These are phyloP conservation scores for Edolisoma coerulescens DNA, from an alignment of 2,113 vertebrate genomes.

Conservation along the genomic window DNA sequence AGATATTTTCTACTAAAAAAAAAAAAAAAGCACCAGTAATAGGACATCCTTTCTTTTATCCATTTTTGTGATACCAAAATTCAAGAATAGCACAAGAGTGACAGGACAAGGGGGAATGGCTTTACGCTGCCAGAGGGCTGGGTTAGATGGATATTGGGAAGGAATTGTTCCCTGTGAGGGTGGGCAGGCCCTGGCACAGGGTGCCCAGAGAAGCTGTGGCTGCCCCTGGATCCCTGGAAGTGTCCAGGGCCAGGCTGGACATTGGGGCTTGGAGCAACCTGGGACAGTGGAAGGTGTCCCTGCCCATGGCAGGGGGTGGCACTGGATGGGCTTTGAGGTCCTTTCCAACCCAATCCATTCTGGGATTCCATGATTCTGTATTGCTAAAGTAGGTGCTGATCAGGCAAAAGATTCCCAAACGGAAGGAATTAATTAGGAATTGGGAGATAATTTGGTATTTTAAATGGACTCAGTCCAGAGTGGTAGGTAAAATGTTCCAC, in stretches of 20 bases:
- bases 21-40: neutral
- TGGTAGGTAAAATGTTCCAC: neutral
- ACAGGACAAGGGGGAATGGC: neutral
- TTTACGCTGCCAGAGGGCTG: neutral
- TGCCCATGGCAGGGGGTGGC: neutral
- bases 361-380: neutral
- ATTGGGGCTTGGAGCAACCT: accelerated
- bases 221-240: neutral
- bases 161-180: accelerated
- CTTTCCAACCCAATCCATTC: neutral
- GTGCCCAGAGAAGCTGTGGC: neutral
- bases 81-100: neutral
- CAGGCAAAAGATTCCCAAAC: neutral
- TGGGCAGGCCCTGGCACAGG: neutral
- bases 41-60: neutral
- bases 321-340: accelerated
- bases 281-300: accelerated
- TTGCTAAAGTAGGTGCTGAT: neutral
- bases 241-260: neutral
- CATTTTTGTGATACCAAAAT: neutral
- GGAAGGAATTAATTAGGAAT: neutral
- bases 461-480: neutral
- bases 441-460: neutral
- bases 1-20: neutral
- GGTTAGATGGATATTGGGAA: accelerated